Evolutionary conservation across 2,113 vertebrate species (phyloP), one percentile per base, ranked within the genome.

Genomic region (Neolamprologus falcicula): DNA sequence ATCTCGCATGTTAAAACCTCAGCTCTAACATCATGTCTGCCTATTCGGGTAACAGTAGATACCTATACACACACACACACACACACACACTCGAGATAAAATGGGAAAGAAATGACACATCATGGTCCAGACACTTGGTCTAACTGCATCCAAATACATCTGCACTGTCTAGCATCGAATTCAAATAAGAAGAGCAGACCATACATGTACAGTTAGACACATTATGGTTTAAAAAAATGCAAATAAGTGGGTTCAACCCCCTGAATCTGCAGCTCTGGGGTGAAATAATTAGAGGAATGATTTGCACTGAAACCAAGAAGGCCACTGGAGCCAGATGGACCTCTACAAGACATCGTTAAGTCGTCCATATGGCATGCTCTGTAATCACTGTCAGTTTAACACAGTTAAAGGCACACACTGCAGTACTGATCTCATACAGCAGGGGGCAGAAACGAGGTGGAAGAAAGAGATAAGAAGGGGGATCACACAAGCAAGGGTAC

Each of bases 321-420:
- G 55, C 87, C 89, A 84, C 52, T 61, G 85, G 86, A 93, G 88
- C 92, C 94, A 95, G 89, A 93, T 93, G 92, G 93, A 71, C 86
- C 78, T 79, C 80, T 42, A 83, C 79, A 59, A 90, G 92, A 87
- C 82, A 83, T 87, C 84, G 87, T 78, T 86, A 79, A 79, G 73
- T 90, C 87, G 55, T 88, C 92, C 95, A 96, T 94, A 95, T 95
- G 94, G 93, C 83, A 52, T 19, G 8, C 90, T 83, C 82, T 82
- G 86, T 86, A 87, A 92, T 92, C 89, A 93, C 90, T 57, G 90
- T 78, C 90, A 83, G 88, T 80, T 83, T 5, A 42, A 84, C 85
- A 8, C 79, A 1, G 26, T 86, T 71, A 52, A 59, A 57, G 17
- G 7, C 73, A 33, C 73, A 83, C 88, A 82, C 73, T 89, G 88